A percentile compares a stretch with the other conserved stretches of the same genome.
These are phyloP conservation scores for Crypturellus undulatus DNA, from an alignment of 2,113 vertebrate genomes.

Conservation along the genomic window DNA sequence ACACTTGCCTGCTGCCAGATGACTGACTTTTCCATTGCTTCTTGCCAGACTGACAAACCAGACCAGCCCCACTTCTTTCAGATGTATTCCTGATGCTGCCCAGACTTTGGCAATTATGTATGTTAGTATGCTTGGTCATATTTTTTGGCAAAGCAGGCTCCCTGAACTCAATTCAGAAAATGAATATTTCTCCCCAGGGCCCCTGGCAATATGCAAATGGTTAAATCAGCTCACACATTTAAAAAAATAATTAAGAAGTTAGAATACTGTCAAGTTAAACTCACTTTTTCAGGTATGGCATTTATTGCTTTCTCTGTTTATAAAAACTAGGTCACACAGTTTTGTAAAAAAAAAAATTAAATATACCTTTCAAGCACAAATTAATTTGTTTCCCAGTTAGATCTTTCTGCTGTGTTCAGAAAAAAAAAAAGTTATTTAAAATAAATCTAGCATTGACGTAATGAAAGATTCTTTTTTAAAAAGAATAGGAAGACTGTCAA, in stretches of 20 bases:
- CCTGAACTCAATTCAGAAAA: conserved; percentile 44
- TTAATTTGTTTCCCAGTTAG: background rate
- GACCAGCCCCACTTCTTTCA: conserved; percentile 31
- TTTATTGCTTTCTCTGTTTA: conserved; percentile 36
- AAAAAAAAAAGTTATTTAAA: background rate
- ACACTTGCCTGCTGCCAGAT: background rate
- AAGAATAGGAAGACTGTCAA: background rate
- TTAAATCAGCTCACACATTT: conserved; percentile 53
- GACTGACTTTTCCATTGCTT: conserved; percentile 18
- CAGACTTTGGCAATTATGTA: conserved; percentile 5
- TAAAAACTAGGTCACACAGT: conserved; percentile 45
- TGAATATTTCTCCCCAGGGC: conserved; percentile 39
- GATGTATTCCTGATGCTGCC: conserved; percentile 27
- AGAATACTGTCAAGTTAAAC: conserved; percentile 44
- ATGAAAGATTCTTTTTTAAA: background rate
- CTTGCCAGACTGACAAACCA: conserved; percentile 51
- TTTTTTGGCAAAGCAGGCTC: conserved; percentile 57
- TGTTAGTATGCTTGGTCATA: conserved; percentile 51
- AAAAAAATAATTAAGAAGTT: conserved; percentile 61
- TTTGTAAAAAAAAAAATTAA: conserved; percentile 33
- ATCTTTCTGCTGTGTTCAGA: background rate
- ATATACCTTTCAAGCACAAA: conserved; percentile 17
- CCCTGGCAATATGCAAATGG: conserved; percentile 63
- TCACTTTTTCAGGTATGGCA: conserved; percentile 15
- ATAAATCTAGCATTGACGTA: background rate